Conservation (phyloP, 2,797 vertebrate genomes). For the Acrossocheilus wenchowensis region DNA sequence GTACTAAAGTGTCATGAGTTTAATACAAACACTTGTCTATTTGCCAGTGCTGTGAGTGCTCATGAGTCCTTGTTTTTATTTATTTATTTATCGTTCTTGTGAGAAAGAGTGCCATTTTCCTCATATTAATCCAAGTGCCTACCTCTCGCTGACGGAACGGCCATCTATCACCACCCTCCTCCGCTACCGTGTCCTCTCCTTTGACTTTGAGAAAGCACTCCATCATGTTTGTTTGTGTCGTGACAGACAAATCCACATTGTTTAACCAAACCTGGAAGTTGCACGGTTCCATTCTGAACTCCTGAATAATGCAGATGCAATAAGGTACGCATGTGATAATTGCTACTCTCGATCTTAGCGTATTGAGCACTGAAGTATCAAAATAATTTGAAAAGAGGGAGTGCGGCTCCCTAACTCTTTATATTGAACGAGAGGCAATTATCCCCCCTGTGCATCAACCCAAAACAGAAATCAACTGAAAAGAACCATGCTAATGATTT, state of each 20-base stretch:
- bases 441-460: slow-evolving; percentile 25
- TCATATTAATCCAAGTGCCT: slow-evolving; percentile 75
- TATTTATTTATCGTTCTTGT: slow-evolving; percentile 53
- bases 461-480: slow-evolving; percentile 29
- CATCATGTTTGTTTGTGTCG: slow-evolving; percentile 83
- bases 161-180: slow-evolving; percentile 79
- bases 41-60: slow-evolving; percentile 69
- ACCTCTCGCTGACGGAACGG: slow-evolving; percentile 65
- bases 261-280: slow-evolving; percentile 59
- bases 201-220: slow-evolving; percentile 82
- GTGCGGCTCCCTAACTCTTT: not conserved
- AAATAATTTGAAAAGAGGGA: slow-evolving; percentile 19
- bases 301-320: slow-evolving; percentile 59
- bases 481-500: slow-evolving; percentile 30
- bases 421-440: slow-evolving; percentile 43
- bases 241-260: slow-evolving; percentile 73
- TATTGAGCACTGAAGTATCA: slow-evolving; percentile 31
- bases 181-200: slow-evolving; percentile 72
- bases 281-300: slow-evolving; percentile 34
- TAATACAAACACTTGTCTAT: slow-evolving; percentile 77
- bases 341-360: slow-evolving; percentile 53
- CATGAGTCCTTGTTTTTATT: slow-evolving; percentile 61
- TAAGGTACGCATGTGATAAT: slow-evolving; percentile 51
- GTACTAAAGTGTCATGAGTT: slow-evolving; percentile 73
- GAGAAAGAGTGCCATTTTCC: slow-evolving; percentile 76